phyloP scores from a whole-genome alignment of 2,797 vertebrate genomes.

The Mormyrops boulengeri region DNA sequence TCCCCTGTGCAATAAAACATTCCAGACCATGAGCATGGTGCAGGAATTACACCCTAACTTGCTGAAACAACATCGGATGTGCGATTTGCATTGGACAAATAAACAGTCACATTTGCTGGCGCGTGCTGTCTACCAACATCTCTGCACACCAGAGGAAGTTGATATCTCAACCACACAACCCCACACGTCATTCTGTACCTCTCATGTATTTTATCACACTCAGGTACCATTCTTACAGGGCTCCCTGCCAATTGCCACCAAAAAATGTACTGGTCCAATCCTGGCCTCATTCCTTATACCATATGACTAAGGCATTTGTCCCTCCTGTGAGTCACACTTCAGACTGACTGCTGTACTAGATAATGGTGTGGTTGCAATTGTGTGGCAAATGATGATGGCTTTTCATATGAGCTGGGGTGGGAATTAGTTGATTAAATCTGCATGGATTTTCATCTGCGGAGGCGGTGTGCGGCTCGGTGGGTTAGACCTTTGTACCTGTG shows the following conservation, averaged over 20 bases:
- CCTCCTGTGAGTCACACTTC: not conserved
- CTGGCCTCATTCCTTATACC: not conserved
- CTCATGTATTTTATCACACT: not conserved
- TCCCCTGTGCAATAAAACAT: not conserved
- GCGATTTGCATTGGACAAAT: too few relatives aligned
- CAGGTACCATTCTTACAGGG: not conserved
- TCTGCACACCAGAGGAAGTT: slow-evolving; percentile 27
- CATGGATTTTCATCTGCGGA: not conserved
- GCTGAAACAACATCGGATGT: not conserved
- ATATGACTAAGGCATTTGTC: not conserved
- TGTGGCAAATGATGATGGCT: not conserved
- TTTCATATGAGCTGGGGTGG: not conserved
- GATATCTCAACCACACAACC: slow-evolving; percentile 24
- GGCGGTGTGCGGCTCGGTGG: not conserved
- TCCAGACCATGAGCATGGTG: not conserved
- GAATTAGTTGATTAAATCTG: not conserved
- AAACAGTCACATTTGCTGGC: not conserved
- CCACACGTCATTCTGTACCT: not conserved
- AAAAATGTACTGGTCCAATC: not conserved
- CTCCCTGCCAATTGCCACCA: not conserved
- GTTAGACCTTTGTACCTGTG: not conserved
- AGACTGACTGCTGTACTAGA: not conserved
- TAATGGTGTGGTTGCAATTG: not conserved
- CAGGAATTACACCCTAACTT: not conserved
- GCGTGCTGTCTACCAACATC: not conserved